Percentiles rank a stretch among this genome's conserved stretches.
phyloP scores from a whole-genome alignment of 2,797 vertebrate species.

The Myotis myotis region DNA sequence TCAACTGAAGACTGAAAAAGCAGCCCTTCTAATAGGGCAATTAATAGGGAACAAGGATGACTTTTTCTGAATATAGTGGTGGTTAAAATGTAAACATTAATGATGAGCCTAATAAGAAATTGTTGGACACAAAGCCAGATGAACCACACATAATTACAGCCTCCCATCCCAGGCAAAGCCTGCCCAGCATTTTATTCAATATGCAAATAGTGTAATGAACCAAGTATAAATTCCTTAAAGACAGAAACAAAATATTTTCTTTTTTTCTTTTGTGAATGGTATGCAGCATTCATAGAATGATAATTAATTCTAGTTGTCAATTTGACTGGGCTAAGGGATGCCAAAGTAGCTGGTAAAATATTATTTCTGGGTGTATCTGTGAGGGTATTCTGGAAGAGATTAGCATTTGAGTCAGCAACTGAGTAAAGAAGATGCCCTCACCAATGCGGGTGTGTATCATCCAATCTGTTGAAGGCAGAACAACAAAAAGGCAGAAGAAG shows the following conservation, averaged over 20 bases:
- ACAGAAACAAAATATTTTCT: background rate
- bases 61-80: background rate
- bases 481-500: background rate
- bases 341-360: background rate
- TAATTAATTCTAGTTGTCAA: background rate
- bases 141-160: background rate
- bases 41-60: background rate
- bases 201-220: background rate
- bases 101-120: background rate
- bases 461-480: background rate
- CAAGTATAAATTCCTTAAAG: background rate
- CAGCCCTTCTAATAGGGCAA: background rate
- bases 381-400: background rate
- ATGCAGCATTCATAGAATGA: background rate
- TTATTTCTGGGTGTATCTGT: background rate
- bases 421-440: background rate
- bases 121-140: background rate
- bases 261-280: background rate
- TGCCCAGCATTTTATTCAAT: background rate
- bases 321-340: background rate
- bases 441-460: background rate
- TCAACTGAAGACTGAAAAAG: background rate
- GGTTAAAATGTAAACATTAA: conserved; percentile 6
- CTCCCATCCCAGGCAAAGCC: background rate
- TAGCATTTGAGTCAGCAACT: background rate